Percentiles rank a stretch among this genome's conserved stretches.
Evolutionary conservation across 2,113 vertebrate species (phyloP).

Genomic region (Pelobates fuscus): DNA sequence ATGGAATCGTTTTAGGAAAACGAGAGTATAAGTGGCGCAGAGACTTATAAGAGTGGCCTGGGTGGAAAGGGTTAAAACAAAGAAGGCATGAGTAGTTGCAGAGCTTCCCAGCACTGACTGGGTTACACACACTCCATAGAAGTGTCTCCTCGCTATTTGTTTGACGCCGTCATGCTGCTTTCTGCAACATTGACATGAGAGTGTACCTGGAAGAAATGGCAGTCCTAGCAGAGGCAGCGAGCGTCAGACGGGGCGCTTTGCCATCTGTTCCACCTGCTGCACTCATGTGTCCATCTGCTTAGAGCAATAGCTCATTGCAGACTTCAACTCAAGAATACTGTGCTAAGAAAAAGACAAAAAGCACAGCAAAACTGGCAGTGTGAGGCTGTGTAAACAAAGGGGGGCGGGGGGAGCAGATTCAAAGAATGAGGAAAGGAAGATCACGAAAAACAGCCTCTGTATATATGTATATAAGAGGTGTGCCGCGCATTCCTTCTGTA

Average conservation of each 20-base stretch:
- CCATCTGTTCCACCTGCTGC: conserved; percentile 89
- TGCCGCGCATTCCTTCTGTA: neutral
- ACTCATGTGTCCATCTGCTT: conserved; percentile 81
- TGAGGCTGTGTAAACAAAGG: conserved; percentile 77
- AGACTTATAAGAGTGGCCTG: too few relatives aligned
- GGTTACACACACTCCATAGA: conserved; percentile 15
- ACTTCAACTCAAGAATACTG: conserved; percentile 64
- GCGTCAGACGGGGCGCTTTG: conserved; percentile 75
- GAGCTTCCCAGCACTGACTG: neutral
- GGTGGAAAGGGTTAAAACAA: neutral
- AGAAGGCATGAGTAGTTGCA: neutral
- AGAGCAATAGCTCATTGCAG: conserved; percentile 70
- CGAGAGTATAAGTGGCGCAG: too few relatives aligned
- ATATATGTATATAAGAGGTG: neutral
- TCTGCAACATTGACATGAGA: conserved; percentile 70
- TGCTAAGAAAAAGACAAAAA: conserved; percentile 49
- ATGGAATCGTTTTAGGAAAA: too few relatives aligned
- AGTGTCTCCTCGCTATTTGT: neutral
- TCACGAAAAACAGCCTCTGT: neutral
- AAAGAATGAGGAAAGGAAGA: conserved; percentile 42
- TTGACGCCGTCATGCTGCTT: conserved; percentile 50
- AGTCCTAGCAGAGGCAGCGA: conserved; percentile 68
- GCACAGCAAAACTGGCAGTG: conserved; percentile 65
- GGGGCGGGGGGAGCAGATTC: conserved; percentile 51
- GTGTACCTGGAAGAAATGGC: conserved; percentile 79